These are phyloP conservation scores for Drosophila parthenogenetica DNA, from an alignment of 2,888 invertebrate genomes.

Conservation along the genomic window DNA sequence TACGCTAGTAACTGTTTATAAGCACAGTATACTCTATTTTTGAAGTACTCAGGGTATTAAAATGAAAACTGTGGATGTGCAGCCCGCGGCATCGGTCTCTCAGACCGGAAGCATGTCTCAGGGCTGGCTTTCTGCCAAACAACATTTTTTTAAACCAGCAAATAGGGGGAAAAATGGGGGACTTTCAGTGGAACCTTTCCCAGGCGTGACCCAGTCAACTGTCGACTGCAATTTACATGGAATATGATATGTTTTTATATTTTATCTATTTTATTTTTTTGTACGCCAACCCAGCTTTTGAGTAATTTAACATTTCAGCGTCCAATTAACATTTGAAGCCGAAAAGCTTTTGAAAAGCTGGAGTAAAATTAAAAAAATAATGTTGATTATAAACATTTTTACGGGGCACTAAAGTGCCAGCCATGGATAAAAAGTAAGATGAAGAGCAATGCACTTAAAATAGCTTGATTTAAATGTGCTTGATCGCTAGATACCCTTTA, in stretches of 20 bases:
- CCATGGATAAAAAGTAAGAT: not conserved
- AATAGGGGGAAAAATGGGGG: not conserved
- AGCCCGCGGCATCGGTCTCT: constrained; percentile 16
- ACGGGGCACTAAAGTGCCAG: constrained; percentile 13
- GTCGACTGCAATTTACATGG: constrained; percentile 22
- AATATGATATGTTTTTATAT: constrained; percentile 18
- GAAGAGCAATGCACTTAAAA: constrained; percentile 2
- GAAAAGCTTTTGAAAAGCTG: constrained; percentile 43
- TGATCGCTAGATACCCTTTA: not conserved
- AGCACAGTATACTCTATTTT: no score
- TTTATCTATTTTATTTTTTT: constrained; percentile 31
- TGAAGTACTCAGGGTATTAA: not conserved
- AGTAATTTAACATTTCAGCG: constrained; percentile 68
- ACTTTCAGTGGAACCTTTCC: constrained; percentile 5
- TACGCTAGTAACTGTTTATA: no score
- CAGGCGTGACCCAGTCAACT: constrained; percentile 27
- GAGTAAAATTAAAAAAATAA: constrained; percentile 38
- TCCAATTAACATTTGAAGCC: constrained; percentile 71
- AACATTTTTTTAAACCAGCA: constrained; percentile 36
- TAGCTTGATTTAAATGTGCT: not conserved
- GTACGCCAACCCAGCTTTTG: constrained; percentile 32
- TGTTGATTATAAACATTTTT: constrained; percentile 61
- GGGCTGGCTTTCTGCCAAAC: constrained; percentile 43
- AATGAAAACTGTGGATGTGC: constrained; percentile 46
- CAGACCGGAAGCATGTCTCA: constrained; percentile 33